Base-by-base conservation (phyloP, 1,140 invertebrate genomes). In the Marisa cornuarietis region DNA sequence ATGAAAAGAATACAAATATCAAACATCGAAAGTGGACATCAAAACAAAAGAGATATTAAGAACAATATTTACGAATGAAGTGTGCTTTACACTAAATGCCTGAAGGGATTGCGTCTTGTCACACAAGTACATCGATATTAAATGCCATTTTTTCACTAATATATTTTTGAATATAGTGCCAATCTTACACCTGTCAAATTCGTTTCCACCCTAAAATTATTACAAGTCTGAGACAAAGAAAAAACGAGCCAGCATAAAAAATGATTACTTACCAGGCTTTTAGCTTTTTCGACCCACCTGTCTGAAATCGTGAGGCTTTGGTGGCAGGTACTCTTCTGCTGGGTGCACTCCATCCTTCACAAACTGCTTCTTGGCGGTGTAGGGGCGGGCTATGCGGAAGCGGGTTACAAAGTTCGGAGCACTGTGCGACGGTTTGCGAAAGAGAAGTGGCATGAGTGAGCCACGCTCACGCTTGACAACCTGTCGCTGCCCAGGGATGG, bases 291-390 rank as follows among this genome's bases (percentile, higher is more conserved):
- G 26, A 85, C 87, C 69, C 80, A 90, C 89, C 80, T 86, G 87
- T 87, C 89, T 84, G 81, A 84, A 88, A 74, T 90, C 89, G 65
- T 90, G 88, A n/a, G 85, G 86, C 79, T 86, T 85, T 0, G 88
- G 87, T 65, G 77, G 80, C 22, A 79, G 61, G 71, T 86, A 90
- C 54, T 69, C 62, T 54, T 83, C 88, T 6, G 85, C 66, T 61
- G 83, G 78, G 68, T 86, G 79, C 83, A 86, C 87, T 66, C 88
- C 88, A 22, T 87, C 83, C 22, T 71, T 82, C 18, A 88, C 88
- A 78, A 87, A 88, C 66, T 85, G 83, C 65, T 87, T 86, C 81
- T 89, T 89, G 62, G 89, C 89, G 6, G 88, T 89, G 51, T 86
- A 89, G 20, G 89, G 86, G 69, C 87, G 71, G 26, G 84, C 81